Percentiles rank a stretch among this genome's conserved stretches.
phyloP scores from a whole-genome alignment of 1,140 invertebrate genomes.

The Diorhabda sublineata region DNA sequence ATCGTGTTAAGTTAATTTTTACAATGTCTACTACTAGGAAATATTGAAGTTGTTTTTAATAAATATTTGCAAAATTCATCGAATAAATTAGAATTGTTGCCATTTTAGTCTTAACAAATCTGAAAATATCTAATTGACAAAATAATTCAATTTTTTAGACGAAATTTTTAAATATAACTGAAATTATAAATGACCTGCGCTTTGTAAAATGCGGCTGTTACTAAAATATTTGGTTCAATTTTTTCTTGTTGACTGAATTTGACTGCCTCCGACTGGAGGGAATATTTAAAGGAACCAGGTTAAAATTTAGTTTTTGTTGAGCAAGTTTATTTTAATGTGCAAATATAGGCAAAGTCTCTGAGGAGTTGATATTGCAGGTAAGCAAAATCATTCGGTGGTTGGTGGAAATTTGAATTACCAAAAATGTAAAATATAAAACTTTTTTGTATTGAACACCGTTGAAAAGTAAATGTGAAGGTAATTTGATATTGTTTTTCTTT shows the following conservation, averaged over 20 bases:
- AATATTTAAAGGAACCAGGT: slow-evolving; percentile 9
- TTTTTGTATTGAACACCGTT: no score
- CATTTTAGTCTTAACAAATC: neutral
- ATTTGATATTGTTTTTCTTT: no score
- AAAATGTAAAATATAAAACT: neutral
- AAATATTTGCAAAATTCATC: neutral
- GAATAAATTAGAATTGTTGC: neutral
- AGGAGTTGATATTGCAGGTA: slow-evolving; percentile 1
- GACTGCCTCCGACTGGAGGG: neutral
- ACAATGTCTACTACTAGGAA: no score
- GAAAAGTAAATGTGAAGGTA: no score
- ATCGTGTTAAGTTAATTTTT: no score
- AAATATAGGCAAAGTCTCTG: slow-evolving; percentile 6
- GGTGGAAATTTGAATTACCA: neutral
- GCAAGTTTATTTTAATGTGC: slow-evolving; percentile 8
- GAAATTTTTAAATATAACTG: neutral
- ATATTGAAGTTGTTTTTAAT: neutral
- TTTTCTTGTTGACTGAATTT: slow-evolving; percentile 10
- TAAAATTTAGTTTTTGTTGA: slow-evolving; percentile 8
- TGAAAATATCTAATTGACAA: neutral
- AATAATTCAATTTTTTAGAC: neutral
- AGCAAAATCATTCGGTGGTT: neutral
- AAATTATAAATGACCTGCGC: neutral
- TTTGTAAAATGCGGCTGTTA: neutral
- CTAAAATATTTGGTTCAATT: neutral